These are phyloP conservation scores for Rhagonycha fulva DNA, from an alignment of 2,888 invertebrate genomes.

Conservation along the genomic window DNA sequence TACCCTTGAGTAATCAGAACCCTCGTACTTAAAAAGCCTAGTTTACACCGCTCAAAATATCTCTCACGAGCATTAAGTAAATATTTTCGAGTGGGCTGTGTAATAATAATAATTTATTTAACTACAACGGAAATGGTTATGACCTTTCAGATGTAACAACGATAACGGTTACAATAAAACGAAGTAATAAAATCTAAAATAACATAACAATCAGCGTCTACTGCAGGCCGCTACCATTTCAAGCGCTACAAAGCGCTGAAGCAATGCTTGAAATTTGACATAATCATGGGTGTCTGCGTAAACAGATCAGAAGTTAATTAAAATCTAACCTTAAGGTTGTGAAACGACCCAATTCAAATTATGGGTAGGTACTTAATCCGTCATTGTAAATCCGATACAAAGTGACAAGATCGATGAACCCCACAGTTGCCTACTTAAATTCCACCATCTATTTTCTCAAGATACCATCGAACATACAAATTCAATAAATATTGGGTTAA, in stretches of 20 bases:
- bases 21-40: neutral
- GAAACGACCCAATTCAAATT: neutral
- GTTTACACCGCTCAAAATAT: neutral
- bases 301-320: neutral
- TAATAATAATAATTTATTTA: neutral
- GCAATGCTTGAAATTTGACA: no score
- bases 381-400: neutral
- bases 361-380: neutral
- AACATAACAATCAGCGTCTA: no score
- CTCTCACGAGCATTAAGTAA: neutral
- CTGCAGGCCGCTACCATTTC: no score
- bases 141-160: neutral
- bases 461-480: neutral
- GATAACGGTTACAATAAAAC: neutral
- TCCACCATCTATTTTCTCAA: neutral
- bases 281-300: neutral
- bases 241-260: no score
- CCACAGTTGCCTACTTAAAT: neutral
- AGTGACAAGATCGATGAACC: neutral
- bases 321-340: neutral
- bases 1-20: neutral
- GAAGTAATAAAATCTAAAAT: no score
- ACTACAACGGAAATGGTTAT: neutral
- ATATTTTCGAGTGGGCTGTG: neutral
- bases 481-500: neutral